Conservation (phyloP, 1,140 invertebrate genomes). For the Protaetia brevitarsis region DNA sequence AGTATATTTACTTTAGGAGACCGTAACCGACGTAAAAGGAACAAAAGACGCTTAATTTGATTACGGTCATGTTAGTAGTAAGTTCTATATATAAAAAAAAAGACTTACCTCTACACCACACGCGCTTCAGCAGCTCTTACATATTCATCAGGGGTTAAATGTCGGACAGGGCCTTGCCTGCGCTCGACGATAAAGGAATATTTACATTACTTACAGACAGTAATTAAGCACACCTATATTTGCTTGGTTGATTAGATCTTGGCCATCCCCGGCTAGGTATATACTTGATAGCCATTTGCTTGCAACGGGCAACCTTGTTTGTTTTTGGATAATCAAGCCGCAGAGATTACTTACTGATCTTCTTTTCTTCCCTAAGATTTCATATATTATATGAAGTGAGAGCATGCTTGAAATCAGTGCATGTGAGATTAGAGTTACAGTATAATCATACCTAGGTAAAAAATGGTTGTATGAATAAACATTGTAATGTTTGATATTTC, state of each 20-base stretch:
- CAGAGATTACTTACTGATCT: too few relatives aligned
- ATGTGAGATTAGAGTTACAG: too few relatives aligned
- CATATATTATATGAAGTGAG: too few relatives aligned
- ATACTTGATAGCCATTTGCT: not conserved
- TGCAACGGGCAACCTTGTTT: not conserved
- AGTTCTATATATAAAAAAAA: slow-evolving; percentile 20
- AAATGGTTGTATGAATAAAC: too few relatives aligned
- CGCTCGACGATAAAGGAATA: slow-evolving; percentile 47
- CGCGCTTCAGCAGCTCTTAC: slow-evolving; percentile 34
- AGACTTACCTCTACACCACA: not conserved
- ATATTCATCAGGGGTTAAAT: slow-evolving; percentile 47
- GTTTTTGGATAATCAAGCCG: slow-evolving; percentile 5
- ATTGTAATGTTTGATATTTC: too few relatives aligned
- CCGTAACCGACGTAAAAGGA: not conserved
- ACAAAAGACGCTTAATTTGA: slow-evolving; percentile 12
- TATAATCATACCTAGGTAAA: too few relatives aligned
- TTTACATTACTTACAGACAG: slow-evolving; percentile 48
- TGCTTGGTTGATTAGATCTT: slow-evolving; percentile 46
- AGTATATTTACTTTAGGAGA: not conserved
- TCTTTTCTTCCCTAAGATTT: too few relatives aligned
- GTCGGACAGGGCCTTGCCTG: slow-evolving; percentile 43
- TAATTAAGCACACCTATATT: slow-evolving; percentile 50
- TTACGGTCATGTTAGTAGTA: slow-evolving; percentile 19
- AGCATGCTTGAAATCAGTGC: too few relatives aligned
- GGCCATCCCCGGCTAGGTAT: slow-evolving; percentile 30